Evolutionary conservation across 2,888 invertebrate species (phyloP), one percentile per base, ranked within the genome.

Genomic region (Neuroscelio doddi): DNA sequence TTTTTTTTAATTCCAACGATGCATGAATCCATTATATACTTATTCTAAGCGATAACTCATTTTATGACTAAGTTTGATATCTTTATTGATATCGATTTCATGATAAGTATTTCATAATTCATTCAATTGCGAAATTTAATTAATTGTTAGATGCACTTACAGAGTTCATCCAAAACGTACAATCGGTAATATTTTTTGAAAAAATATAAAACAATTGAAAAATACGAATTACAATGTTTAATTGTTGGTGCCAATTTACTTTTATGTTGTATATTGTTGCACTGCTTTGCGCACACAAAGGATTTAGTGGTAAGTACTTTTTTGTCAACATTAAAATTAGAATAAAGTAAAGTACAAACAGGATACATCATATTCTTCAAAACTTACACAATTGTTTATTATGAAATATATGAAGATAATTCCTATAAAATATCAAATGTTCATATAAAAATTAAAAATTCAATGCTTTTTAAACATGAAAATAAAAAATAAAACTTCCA

Each of bases 401-500:
- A n/a, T n/a, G n/a, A n/a, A n/a, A n/a, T n/a, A n/a, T n/a, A n/a
- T n/a, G n/a, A n/a, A n/a, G n/a, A 8, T 7, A 2, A 32, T 32
- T 32, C 3, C 32, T 10, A 32, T 32, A 5, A n/a, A n/a, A 26
- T 12, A 8, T 32, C n/a, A n/a, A 3, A 10, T 2, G 12, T 32
- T 32, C 5, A 32, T 32, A 12, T 4, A 26, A 5, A 32, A 9
- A 7, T 32, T 32, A 8, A 32, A 12, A 32, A 3, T 32, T n/a
- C 9, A 32, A n/a, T n/a, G n/a, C n/a, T 7, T 32, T 32, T 8
- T 32, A 7, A 3, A 32, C n/a, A 32, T n/a, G 8, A 4, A 26
- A 26, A 26, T n/a, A n/a, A n/a, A n/a, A n/a, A n/a, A n/a, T n/a
- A n/a, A n/a, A 5, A 52, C 39, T 73, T 73, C 34, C 12, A 15